Conservation (phyloP, 2,113 vertebrate genomes). For the Daphoenositta chrysoptera region DNA sequence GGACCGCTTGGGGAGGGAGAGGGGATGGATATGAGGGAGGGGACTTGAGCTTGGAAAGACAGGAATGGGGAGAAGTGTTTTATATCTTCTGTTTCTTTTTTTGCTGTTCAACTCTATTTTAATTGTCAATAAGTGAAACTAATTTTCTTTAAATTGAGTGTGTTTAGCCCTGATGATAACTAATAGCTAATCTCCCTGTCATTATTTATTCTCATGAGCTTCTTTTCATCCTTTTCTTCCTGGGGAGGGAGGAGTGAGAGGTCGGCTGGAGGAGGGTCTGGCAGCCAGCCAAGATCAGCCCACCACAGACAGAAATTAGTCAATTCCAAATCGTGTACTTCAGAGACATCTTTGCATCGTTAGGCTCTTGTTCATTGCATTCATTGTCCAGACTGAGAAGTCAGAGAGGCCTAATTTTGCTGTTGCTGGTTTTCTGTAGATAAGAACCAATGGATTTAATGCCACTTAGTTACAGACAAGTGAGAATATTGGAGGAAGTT, state of each 20-base stretch:
- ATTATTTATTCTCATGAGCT: fast-evolving
- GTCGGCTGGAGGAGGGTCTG: fast-evolving
- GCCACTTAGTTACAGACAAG: neutral
- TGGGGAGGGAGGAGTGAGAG: neutral
- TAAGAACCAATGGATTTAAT: neutral
- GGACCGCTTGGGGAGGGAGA: fast-evolving
- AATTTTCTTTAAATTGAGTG: neutral
- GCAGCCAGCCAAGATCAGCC: neutral
- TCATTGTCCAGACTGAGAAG: neutral
- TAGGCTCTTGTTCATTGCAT: neutral
- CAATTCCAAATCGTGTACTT: fast-evolving
- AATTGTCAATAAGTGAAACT: neutral
- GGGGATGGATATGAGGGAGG: fast-evolving
- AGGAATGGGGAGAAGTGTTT: fast-evolving
- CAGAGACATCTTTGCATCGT: fast-evolving
- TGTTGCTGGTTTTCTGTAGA: neutral
- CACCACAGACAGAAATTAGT: neutral
- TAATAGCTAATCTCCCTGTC: neutral
- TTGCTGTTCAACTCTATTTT: neutral
- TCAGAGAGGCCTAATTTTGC: neutral
- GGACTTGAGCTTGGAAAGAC: neutral
- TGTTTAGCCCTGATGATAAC: neutral
- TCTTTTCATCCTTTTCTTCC: neutral
- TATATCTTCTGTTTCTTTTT: neutral
- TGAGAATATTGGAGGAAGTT: neutral